Evolutionary conservation across 2,888 invertebrate genomes (phyloP), one percentile per base, ranked within the genome.

Genomic region (Adelphocoris suturalis): DNA sequence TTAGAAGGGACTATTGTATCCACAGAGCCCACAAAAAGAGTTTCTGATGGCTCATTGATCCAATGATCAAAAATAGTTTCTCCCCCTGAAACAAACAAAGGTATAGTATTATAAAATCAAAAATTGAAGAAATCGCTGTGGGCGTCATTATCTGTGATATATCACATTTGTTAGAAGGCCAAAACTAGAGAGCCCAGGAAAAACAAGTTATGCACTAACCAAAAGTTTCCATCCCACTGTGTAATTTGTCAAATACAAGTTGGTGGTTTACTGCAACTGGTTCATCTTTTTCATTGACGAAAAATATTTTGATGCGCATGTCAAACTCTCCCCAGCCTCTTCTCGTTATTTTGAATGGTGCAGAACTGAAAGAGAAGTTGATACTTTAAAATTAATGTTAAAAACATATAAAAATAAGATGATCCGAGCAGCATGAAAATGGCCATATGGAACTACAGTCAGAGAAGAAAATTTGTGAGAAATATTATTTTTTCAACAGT

Each of bases 321-420:
- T 97, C 97, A 94, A 98, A 98, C 94, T 98, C 98, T 14, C 98
- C 98, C 98, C 98, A 98, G 23, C 98, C 98, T 90, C 97, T 95
- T 57, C 97, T 94, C 0, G 96, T 96, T 90, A 98, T 93, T 93
- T 97, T 97, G 94, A 97, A 98, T 0, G 98, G 98, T 0, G 96
- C 95, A 55, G 95, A 94, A 90, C 96, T 97, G 93, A 47, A 94
- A 93, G 88, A 91, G 91, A 89, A 90, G 91, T 84, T 89, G 91
- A 91, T n/a, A 1, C 16, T 37, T 27, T 27, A 84, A 55, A 89
- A 89, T 90, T 61, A 78, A 4, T 37, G 37, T 37, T 37, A 7
- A 37, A 37, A 37, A 37, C 7, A 4, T 37, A 7, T 37, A 37
- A n/a, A n/a, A 37, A 37, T 37, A 37, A 37, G 2, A 37, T 37